Percentiles rank a stretch among this genome's conserved stretches.
These are phyloP conservation scores for Suncus etruscus DNA, from an alignment of 2,113 vertebrate species.

Conservation along the genomic window DNA sequence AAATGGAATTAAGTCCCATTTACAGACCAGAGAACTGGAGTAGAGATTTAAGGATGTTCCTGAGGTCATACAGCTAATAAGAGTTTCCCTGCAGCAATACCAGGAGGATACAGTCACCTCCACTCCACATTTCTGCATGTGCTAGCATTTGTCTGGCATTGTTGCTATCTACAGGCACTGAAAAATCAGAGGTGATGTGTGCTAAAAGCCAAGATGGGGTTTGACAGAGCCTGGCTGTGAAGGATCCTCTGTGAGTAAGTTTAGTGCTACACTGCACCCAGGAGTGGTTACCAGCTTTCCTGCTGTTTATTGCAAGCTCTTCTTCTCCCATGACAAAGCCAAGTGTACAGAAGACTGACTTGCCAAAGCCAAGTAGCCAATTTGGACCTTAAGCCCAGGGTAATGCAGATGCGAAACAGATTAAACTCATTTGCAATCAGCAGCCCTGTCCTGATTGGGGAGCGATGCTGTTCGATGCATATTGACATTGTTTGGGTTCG, in stretches of 20 bases:
- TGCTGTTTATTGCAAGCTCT: not conserved
- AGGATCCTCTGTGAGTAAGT: not conserved
- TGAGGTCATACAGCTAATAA: not conserved
- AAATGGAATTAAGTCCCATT: not conserved
- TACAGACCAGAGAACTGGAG: not conserved
- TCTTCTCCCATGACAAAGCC: not conserved
- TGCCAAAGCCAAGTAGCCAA: constrained; percentile 12
- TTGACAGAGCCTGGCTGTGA: not conserved
- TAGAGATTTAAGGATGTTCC: not conserved
- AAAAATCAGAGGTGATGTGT: not conserved
- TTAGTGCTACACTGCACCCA: rapidly evolving
- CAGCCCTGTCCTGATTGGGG: constrained; percentile 53
- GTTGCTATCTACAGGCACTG: not conserved
- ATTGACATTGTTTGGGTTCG: constrained; percentile 69
- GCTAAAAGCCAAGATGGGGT: not conserved
- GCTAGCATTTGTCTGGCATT: not conserved
- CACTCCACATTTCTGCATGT: not conserved
- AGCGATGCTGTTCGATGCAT: constrained; percentile 52
- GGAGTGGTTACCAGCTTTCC: not conserved
- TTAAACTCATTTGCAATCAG: constrained; percentile 73
- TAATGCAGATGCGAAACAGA: constrained; percentile 68
- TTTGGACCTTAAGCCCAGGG: constrained; percentile 32
- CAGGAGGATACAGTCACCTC: not conserved
- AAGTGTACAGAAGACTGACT: not conserved
- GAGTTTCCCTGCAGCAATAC: not conserved